Evolutionary conservation across 2,888 invertebrate genomes (phyloP).

Genomic region (Ormyrus thymus): DNA sequence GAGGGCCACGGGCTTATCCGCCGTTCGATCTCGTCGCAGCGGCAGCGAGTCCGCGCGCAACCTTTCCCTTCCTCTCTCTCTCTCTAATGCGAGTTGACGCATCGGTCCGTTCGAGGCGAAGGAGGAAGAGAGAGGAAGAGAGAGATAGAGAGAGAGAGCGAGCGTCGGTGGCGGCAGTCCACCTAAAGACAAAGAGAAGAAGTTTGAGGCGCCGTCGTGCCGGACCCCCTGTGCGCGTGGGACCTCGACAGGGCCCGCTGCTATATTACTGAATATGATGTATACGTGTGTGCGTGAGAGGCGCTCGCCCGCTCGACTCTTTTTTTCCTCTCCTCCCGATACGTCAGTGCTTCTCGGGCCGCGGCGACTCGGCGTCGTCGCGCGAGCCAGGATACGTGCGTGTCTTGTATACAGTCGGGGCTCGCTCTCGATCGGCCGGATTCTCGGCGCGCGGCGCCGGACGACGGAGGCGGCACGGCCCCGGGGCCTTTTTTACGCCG

Average conservation of each 20-base stretch:
- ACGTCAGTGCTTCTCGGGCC: conserved; percentile 1
- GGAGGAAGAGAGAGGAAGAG: conserved; percentile 11
- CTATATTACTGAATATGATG: neutral
- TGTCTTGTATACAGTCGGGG: neutral
- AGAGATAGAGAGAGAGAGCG: conserved; percentile 9
- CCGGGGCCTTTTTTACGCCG: conserved; percentile 8
- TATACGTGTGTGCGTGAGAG: neutral
- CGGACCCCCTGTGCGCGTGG: conserved; percentile 63
- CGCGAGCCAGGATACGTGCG: neutral
- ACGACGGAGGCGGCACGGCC: conserved; percentile 18
- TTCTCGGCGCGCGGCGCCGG: conserved; percentile 22
- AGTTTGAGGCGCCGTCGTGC: conserved; percentile 65
- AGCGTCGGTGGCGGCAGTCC: conserved; percentile 58
- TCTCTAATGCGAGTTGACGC: conserved; percentile 20
- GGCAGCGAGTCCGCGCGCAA: too few relatives aligned
- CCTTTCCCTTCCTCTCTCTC: too few relatives aligned
- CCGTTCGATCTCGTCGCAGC: too few relatives aligned
- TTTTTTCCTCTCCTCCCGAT: conserved; percentile 15
- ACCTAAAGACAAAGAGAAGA: conserved; percentile 65
- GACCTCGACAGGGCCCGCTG: conserved; percentile 46
- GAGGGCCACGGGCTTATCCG: neutral
- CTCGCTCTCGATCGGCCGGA: conserved; percentile 30
- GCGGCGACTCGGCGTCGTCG: conserved; percentile 49
- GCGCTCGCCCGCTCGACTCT: conserved; percentile 42
- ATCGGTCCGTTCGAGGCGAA: neutral